These are phyloP conservation scores for Nezara viridula DNA, from an alignment of 2,888 invertebrate genomes.

Conservation along the genomic window DNA sequence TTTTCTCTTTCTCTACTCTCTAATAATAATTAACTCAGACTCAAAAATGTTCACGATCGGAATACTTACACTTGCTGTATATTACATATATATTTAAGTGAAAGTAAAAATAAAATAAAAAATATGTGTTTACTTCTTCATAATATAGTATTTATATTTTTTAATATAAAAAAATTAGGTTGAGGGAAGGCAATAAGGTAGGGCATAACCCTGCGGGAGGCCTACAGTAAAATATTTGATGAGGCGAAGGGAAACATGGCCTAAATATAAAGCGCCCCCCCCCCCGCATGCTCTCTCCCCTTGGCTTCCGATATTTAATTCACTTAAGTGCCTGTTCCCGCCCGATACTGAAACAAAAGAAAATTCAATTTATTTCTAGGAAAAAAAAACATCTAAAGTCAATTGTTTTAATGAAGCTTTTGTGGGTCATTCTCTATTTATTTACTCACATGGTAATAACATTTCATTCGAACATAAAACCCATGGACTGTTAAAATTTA, in stretches of 20 bases:
- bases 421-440: neutral
- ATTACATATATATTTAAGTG: too few species aligned
- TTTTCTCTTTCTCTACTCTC: too few species aligned
- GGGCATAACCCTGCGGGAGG: neutral
- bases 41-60: too few species aligned
- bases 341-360: slow-evolving; percentile 3
- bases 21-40: too few species aligned
- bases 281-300: neutral
- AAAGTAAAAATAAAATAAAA: too few species aligned
- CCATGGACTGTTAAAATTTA: neutral
- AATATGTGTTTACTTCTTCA: too few species aligned
- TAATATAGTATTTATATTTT: too few species aligned
- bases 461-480: neutral
- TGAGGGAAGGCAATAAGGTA: neutral
- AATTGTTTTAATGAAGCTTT: neutral
- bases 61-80: too few species aligned
- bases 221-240: slow-evolving; percentile 8
- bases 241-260: neutral
- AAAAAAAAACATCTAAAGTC: neutral
- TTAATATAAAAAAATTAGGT: neutral
- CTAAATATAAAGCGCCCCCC: neutral
- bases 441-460: neutral
- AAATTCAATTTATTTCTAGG: slow-evolving; percentile 26
- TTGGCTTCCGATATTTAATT: slow-evolving; percentile 3
- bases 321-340: neutral